Evolutionary conservation across 2,113 vertebrate species (phyloP).

Genomic region (Mastomys natalensis): DNA sequence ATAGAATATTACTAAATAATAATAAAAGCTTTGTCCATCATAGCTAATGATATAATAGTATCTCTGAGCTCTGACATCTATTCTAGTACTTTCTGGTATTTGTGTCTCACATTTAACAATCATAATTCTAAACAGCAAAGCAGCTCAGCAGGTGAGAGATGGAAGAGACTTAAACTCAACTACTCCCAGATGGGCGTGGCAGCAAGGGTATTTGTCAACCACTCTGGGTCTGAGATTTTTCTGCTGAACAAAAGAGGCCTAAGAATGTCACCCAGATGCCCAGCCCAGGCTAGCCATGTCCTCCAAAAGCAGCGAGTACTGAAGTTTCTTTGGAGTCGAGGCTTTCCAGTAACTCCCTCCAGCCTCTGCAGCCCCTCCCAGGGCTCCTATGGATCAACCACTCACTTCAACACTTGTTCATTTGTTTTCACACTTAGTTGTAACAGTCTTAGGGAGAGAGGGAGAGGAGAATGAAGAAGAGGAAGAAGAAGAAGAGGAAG

Average conservation of each 20-base stretch:
- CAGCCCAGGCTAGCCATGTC: not conserved
- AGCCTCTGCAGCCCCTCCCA: not conserved
- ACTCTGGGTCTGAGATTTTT: not conserved
- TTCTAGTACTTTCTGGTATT: not conserved
- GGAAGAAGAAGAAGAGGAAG: not conserved
- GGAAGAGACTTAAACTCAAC: not conserved
- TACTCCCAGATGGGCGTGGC: not conserved
- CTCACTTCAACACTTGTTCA: not conserved
- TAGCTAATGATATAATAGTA: not conserved
- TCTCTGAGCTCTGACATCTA: not conserved
- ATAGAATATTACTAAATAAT: not conserved
- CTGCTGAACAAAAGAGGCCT: not conserved
- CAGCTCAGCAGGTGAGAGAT: not conserved
- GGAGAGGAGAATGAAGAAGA: not conserved
- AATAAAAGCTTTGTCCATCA: not conserved
- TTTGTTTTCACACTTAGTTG: not conserved
- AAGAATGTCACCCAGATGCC: not conserved
- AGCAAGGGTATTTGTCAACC: not conserved
- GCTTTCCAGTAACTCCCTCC: not conserved
- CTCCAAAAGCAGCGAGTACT: not conserved
- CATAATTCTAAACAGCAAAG: not conserved
- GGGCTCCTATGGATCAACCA: not conserved
- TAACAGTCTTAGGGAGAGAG: not conserved
- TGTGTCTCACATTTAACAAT: not conserved
- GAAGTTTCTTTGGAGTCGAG: not conserved